These are phyloP conservation scores for Aphrophora alni DNA, from an alignment of 2,888 invertebrate species.

Conservation along the genomic window DNA sequence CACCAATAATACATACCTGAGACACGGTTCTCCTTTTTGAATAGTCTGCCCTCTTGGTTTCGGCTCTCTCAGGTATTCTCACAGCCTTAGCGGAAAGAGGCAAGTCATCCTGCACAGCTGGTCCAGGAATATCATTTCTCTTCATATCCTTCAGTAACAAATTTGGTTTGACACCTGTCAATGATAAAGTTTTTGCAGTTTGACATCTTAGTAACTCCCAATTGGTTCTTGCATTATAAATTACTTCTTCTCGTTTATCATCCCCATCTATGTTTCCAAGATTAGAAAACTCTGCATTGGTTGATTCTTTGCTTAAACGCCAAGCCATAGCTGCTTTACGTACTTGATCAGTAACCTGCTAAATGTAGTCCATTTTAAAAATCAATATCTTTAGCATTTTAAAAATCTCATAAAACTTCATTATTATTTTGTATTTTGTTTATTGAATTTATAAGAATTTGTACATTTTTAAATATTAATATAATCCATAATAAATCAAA, in stretches of 20 bases:
- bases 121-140: conserved; percentile 18
- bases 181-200: conserved; percentile 57
- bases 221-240: conserved; percentile 85
- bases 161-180: background rate
- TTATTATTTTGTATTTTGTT: too few species aligned
- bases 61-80: conserved; percentile 32
- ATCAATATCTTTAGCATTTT: too few species aligned
- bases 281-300: conserved; percentile 18
- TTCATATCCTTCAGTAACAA: conserved; percentile 45
- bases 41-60: conserved; percentile 27
- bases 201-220: conserved; percentile 81
- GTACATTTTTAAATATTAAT: too few species aligned
- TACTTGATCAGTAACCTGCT: conserved; percentile 57
- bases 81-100: conserved; percentile 39
- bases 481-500: too few species aligned
- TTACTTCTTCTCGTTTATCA: conserved; percentile 58
- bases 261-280: conserved; percentile 58
- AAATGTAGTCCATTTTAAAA: background rate
- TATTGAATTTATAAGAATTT: too few species aligned
- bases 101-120: background rate
- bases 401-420: too few species aligned
- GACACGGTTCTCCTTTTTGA: conserved; percentile 29
- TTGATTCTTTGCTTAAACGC: conserved; percentile 71
- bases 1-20: conserved; percentile 13
- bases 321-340: conserved; percentile 80